phyloP scores from a whole-genome alignment of 1,140 invertebrate genomes.

The Rhopalosiphum maidis region DNA sequence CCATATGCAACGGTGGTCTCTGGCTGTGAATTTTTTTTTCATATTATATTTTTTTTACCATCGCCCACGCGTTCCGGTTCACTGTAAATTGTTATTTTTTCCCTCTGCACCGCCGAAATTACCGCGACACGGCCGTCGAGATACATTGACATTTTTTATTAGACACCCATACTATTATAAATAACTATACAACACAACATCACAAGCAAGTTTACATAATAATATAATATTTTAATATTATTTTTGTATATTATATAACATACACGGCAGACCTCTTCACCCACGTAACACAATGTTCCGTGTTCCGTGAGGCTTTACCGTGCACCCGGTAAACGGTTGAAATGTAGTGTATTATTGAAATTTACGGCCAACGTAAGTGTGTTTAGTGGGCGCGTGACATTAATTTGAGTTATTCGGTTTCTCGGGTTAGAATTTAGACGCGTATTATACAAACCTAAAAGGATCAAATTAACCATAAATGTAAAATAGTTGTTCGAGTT shows the following conservation, averaged over 20 bases:
- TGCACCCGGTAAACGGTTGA: not conserved
- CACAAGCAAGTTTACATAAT: not conserved
- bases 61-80: not conserved
- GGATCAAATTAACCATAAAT: slow-evolving; percentile 16
- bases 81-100: not conserved
- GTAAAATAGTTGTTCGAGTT: slow-evolving; percentile 6
- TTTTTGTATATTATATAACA: not conserved
- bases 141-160: slow-evolving; percentile 9
- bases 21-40: not conserved
- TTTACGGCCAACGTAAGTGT: not conserved
- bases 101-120: not conserved
- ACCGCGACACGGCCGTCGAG: not conserved
- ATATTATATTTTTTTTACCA: not conserved
- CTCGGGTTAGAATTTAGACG: not conserved
- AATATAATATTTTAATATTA: not conserved
- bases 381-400: not conserved
- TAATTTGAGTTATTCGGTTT: not conserved
- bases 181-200: not conserved
- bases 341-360: slow-evolving; percentile 6
- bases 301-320: not conserved
- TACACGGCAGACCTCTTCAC: not conserved
- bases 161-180: not conserved
- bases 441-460: slow-evolving; percentile 3
- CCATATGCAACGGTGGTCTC: not conserved
- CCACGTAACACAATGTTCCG: not conserved